Conservation (phyloP, 1,140 invertebrate genomes). For the Drosophila elegans region DNA sequence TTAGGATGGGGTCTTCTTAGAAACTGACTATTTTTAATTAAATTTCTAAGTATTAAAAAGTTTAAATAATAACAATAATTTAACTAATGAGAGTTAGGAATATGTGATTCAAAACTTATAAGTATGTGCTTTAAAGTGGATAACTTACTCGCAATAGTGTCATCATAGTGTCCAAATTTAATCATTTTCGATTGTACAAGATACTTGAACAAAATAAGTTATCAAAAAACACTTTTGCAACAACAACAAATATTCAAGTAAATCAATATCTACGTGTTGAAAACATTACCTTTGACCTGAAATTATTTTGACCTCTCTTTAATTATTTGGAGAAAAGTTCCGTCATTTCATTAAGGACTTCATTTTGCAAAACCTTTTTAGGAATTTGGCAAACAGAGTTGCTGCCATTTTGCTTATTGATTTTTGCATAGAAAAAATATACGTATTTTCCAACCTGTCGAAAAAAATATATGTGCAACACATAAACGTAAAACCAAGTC, state of each 20-base stretch:
- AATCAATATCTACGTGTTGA: background rate
- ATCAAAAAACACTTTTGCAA: too few relatives aligned
- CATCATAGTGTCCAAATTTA: too few relatives aligned
- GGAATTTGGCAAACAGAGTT: conserved; percentile 38
- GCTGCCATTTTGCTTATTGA: conserved; percentile 66
- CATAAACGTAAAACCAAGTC: conserved; percentile 70
- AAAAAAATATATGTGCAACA: conserved; percentile 77
- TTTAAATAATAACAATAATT: too few relatives aligned
- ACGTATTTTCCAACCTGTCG: conserved; percentile 56
- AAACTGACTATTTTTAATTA: too few relatives aligned
- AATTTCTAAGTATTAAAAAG: too few relatives aligned
- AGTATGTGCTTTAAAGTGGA: too few relatives aligned
- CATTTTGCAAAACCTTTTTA: conserved; percentile 49
- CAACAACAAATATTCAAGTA: background rate
- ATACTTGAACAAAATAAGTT: too few relatives aligned
- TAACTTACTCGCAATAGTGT: too few relatives aligned
- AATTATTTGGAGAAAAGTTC: conserved; percentile 59
- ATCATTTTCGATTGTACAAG: too few relatives aligned
- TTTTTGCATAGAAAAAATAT: conserved; percentile 43
- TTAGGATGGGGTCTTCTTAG: background rate
- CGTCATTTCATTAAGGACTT: background rate
- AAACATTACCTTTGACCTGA: background rate
- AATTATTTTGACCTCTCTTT: conserved; percentile 37
- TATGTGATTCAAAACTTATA: too few relatives aligned
- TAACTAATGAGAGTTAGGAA: too few relatives aligned